phyloP scores from a whole-genome alignment of 2,888 invertebrate genomes.

The Tenthredo notha region DNA sequence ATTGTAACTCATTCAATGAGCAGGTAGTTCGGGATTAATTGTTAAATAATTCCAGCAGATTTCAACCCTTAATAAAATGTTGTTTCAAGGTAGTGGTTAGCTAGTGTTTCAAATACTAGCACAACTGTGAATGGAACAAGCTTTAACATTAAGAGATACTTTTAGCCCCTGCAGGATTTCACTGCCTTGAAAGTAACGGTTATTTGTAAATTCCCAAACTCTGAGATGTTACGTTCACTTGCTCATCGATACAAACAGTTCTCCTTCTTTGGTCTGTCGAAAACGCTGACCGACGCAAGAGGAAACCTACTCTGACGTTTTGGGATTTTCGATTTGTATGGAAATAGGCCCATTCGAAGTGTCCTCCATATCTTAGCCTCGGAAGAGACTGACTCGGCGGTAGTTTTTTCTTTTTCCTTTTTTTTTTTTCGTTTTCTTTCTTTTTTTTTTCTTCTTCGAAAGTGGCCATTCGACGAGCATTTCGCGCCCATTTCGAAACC shows the following conservation, averaged over 20 bases:
- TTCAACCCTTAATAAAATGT: background rate
- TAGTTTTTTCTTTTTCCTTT: conserved; percentile 8
- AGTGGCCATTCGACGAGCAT: conserved; percentile 23
- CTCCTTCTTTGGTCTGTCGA: conserved; percentile 7
- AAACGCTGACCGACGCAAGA: conserved; percentile 38
- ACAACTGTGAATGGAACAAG: background rate
- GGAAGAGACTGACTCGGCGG: conserved; percentile 22
- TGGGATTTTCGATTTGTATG: conserved; percentile 50
- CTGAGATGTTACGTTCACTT: background rate
- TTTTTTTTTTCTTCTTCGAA: background rate
- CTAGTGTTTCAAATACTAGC: background rate
- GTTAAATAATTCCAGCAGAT: background rate
- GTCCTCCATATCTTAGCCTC: conserved; percentile 40
- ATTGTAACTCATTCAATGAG: background rate
- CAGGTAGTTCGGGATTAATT: conserved; percentile 1
- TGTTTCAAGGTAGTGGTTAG: background rate
- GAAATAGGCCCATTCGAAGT: conserved; percentile 50
- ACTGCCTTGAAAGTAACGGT: background rate
- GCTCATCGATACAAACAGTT: conserved; percentile 14
- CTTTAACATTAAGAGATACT: background rate
- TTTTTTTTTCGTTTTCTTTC: background rate
- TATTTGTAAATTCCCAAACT: background rate
- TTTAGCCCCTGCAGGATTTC: background rate
- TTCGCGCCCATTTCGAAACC: conserved; percentile 27
- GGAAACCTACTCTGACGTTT: conserved; percentile 45